Conservation (phyloP, 2,797 vertebrate species). For the Micrastur ruficollis region DNA sequence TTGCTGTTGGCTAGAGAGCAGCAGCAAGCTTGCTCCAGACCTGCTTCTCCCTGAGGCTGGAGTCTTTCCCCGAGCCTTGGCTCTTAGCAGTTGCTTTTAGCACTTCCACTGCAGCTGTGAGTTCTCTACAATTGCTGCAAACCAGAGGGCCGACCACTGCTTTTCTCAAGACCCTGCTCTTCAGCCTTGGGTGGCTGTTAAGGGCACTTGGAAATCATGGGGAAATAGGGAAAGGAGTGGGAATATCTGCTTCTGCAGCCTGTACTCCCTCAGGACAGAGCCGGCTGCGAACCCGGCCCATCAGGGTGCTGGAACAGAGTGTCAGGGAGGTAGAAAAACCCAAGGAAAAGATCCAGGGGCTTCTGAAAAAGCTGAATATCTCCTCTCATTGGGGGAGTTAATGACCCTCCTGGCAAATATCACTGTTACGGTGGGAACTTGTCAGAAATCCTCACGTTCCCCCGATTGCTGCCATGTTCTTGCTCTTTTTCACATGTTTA, state of each 20-base stretch:
- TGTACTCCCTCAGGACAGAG: not conserved
- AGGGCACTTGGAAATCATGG: too few species aligned
- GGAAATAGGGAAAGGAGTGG: rapidly evolving
- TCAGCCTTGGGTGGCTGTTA: not conserved
- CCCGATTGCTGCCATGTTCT: not conserved
- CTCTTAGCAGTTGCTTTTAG: not conserved
- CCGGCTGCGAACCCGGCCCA: rapidly evolving
- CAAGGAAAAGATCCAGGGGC: not conserved
- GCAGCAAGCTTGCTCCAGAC: not conserved
- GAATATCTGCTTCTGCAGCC: not conserved
- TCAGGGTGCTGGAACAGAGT: not conserved
- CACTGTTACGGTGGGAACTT: not conserved
- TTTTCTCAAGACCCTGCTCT: not conserved
- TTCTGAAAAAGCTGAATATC: not conserved
- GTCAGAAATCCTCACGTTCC: conserved; percentile 12
- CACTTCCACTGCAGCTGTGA: not conserved
- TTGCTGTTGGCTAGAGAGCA: rapidly evolving
- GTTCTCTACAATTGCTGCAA: not conserved
- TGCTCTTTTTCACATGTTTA: not conserved
- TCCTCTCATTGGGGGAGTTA: not conserved
- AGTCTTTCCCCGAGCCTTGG: not conserved
- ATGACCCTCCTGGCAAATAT: conserved; percentile 16
- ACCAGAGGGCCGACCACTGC: not conserved
- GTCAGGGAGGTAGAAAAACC: not conserved
- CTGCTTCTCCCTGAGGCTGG: not conserved